Evolutionary conservation across 2,113 vertebrate genomes (phyloP), one percentile per base, ranked within the genome.

Genomic region (Pimephales promelas): DNA sequence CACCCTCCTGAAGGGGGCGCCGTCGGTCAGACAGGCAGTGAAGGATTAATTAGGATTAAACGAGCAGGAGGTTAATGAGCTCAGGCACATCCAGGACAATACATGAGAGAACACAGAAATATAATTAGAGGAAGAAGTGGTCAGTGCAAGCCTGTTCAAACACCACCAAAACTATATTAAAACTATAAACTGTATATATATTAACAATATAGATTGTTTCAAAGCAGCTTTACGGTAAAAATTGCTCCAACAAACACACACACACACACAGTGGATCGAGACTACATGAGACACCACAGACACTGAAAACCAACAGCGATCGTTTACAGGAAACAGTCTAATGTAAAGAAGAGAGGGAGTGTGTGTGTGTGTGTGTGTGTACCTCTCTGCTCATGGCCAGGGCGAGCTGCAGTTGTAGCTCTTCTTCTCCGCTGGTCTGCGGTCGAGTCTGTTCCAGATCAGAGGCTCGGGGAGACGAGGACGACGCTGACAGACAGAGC

Each of bases 321-420:
- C 31, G 31, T 34, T 34, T 34, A 34, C 31, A 34, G 31, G 31
- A 34, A 34, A 34, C 31, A 34, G 31, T 34, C 31, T 34, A 3
- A 34, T 34, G 31, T 34, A 34, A 34, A 34, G 31, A 34, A 34
- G 31, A 34, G 31, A 34, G 28, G 28, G 28, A 28, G 28, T 28
- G 31, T 52, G 76, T 78, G 66, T 56, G 52, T n/a, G 62, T 72
- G 80, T 81, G 80, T 68, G 31, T 85, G 97, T 98, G 89, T 97
- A 96, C 97, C 92, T 98, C 96, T 0, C 96, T 94, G 90, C 97
- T 98, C 97, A 98, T 98, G 84, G 97, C 97, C 88, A 99, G 87
- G 0, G 97, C 97, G 81, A 98, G 93, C 92, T 98, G 97, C 59
- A 98, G 90, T 92, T 99, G 98, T 28, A 99, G 93, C 87, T 98